Evolutionary conservation across 2,797 vertebrate genomes (phyloP), one percentile per base, ranked within the genome.

Genomic region (Nasua narica): DNA sequence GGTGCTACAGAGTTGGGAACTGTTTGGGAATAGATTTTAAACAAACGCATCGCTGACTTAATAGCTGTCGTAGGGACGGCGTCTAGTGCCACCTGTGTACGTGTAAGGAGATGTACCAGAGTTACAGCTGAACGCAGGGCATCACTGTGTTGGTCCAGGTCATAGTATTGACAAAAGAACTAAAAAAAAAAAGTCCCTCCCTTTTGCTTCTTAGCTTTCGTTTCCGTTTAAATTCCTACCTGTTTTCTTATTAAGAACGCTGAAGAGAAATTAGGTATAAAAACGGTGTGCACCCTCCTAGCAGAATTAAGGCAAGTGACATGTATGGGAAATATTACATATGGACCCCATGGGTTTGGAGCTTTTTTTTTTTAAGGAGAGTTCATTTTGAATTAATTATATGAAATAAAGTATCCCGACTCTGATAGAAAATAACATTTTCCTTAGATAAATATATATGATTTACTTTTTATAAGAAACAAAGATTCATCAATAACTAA

Each of bases 41-140:
- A 25, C 67, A 13, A 14, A 37, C 23, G 4, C 7, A 14, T 3
- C 5, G 14, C 25, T 5, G 2, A 10, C 40, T 16, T 25, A 10
- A 2, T 2, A 29, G 14, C 15, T 18, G 16, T 16, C 15, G 0
- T 5, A 5, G 27, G 27, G 72, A 15, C 2, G 27, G 43, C 2
- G 43, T 5, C 8, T 2, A 16, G 25, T 29, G 14, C 27, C 2
- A 4, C 43, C 43, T 10, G 70, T 29, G 16, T 29, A 43, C 3
- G 3, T 9, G 2, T 15, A 18, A 4, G 18, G 43, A 29, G 27
- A 9, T 10, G 16, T 9, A 9, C 40, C 70, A 10, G 25, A 10
- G 70, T 46, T 10, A 18, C 1, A 72, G 69, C 11, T 8, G 69
- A 13, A 25, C 21, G 3, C 37, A 7, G 0, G 25, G 69, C 37